Conservation (phyloP, 2,888 invertebrate species). For the Sarcophaga variegata region DNA sequence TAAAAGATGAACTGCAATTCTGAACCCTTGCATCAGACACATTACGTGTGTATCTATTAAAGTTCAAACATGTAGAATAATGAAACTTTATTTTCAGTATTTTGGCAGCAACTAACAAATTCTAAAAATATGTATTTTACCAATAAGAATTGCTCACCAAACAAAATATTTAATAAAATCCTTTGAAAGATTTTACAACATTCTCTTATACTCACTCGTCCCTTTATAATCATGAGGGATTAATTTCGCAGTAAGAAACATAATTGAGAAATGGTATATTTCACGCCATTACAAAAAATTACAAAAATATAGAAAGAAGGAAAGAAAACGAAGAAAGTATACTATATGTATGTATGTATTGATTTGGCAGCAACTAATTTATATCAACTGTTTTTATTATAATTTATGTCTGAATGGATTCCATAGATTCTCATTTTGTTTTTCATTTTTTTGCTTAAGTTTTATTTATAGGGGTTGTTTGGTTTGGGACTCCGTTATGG, state of each 20-base stretch:
- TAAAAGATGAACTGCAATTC: no score
- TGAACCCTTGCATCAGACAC: no score
- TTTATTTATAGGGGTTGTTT: conserved; percentile 37
- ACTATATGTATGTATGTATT: conserved; percentile 20
- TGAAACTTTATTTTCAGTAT: no score
- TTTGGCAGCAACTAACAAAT: conserved; percentile 34
- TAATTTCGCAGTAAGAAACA: conserved; percentile 55
- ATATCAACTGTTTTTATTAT: conserved; percentile 66
- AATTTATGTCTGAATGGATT: conserved; percentile 52
- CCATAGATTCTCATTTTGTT: conserved; percentile 36
- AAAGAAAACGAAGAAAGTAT: no score
- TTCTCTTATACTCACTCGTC: neutral
- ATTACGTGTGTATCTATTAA: no score
- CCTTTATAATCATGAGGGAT: conserved; percentile 61
- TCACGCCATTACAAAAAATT: conserved; percentile 63
- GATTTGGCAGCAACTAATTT: conserved; percentile 68
- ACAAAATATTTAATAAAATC: neutral
- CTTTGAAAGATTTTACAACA: neutral
- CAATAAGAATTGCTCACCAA: conserved; percentile 23
- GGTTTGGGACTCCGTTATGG: neutral
- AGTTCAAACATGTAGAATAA: no score
- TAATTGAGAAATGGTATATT: conserved; percentile 58
- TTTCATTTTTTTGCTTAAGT: conserved; percentile 10
- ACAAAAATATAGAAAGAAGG: neutral
- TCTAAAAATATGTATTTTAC: conserved; percentile 24